phyloP scores from a whole-genome alignment of 2,113 vertebrate species.

The Hyaena hyaena region DNA sequence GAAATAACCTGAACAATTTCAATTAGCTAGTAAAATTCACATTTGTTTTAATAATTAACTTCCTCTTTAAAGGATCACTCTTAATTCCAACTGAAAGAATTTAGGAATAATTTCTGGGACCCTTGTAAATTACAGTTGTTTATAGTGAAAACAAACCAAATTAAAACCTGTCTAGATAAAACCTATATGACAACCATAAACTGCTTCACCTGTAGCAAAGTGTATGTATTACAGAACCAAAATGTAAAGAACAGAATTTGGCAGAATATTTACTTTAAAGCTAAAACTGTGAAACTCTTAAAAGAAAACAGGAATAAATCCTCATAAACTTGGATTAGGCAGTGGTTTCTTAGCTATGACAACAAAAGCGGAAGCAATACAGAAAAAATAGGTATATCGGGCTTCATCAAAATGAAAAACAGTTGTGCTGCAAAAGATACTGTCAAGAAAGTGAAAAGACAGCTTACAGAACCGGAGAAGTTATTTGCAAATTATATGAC shows the following conservation, averaged over 20 bases:
- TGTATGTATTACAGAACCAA: background rate
- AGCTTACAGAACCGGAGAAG: background rate
- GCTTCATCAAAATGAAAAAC: background rate
- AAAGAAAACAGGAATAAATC: background rate
- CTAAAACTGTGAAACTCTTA: background rate
- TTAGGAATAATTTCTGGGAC: background rate
- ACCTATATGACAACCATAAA: background rate
- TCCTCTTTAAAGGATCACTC: background rate
- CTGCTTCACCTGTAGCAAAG: background rate
- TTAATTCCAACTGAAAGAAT: constrained; percentile 22
- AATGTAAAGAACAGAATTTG: background rate
- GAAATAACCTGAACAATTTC: background rate
- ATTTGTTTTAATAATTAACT: background rate
- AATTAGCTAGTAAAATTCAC: background rate
- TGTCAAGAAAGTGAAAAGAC: background rate
- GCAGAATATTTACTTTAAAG: background rate
- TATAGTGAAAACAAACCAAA: background rate
- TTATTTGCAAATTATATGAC: background rate
- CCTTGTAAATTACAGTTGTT: background rate
- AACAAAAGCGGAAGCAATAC: background rate
- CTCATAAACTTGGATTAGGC: background rate
- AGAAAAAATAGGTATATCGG: background rate
- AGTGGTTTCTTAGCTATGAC: background rate
- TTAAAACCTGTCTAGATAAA: background rate
- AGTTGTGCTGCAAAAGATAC: background rate